A percentile compares a stretch with the other conserved stretches of the same genome.
phyloP scores from a whole-genome alignment of 1,140 invertebrate species.

The Reticulitermes speratus region DNA sequence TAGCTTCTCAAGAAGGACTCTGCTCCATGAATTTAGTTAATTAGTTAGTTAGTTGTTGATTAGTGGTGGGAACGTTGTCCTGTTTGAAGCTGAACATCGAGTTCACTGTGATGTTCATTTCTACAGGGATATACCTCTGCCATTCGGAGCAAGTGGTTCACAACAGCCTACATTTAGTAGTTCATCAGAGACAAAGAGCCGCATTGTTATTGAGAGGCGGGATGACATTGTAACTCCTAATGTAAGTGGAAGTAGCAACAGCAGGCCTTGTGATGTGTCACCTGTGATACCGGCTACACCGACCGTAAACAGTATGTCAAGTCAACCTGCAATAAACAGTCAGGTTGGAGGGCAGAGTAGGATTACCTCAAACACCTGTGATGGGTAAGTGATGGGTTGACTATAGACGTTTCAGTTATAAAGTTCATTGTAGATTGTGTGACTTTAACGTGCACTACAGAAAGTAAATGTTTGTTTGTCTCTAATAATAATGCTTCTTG shows the following conservation, averaged over 20 bases:
- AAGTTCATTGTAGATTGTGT: too few relatives aligned
- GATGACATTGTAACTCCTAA: slow-evolving; percentile 68
- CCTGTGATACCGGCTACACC: background rate
- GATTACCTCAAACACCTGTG: background rate
- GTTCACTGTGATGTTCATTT: background rate
- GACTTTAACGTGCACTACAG: too few relatives aligned
- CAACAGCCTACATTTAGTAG: slow-evolving; percentile 65
- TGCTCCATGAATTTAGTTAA: too few relatives aligned
- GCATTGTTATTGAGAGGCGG: slow-evolving; percentile 78
- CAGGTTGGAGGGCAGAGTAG: background rate
- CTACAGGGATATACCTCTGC: slow-evolving; percentile 56
- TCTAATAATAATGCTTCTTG: too few relatives aligned
- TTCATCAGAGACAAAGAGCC: slow-evolving; percentile 74
- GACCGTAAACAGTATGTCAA: background rate
- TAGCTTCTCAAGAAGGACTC: too few relatives aligned
- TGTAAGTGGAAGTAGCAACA: slow-evolving; percentile 45
- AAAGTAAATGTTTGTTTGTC: too few relatives aligned
- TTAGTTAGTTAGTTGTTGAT: too few relatives aligned
- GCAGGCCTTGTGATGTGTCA: background rate
- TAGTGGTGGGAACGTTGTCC: too few relatives aligned
- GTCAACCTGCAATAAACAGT: background rate
- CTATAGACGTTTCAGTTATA: too few relatives aligned
- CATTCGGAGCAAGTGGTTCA: slow-evolving; percentile 41
- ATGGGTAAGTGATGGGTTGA: background rate
- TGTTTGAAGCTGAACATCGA: too few relatives aligned